Evolutionary conservation across 2,888 invertebrate species (phyloP).

Genomic region (Ramazzottius varieornatus): DNA sequence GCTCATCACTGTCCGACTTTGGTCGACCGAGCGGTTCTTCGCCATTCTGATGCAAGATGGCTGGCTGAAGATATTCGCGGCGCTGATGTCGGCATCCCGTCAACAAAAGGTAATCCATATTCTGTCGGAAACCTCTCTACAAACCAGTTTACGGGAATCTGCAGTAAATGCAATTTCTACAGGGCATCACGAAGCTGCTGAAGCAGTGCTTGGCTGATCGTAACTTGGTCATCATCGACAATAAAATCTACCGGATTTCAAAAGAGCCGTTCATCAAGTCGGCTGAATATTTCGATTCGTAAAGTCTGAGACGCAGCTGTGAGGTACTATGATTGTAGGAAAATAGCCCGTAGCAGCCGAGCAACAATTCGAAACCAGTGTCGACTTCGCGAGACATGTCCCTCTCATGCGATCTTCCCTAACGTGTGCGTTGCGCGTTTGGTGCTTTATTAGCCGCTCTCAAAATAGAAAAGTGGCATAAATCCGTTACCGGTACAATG

Average conservation of each 20-base stretch:
- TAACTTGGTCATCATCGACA: background rate
- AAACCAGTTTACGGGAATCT: background rate
- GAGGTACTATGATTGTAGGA: no score
- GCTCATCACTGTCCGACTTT: background rate
- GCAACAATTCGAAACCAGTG: no score
- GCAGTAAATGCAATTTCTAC: background rate
- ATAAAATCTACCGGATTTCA: background rate
- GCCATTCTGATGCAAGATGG: background rate
- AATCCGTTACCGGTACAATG: no score
- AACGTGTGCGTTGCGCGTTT: no score
- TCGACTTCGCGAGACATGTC: no score
- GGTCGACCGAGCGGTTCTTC: background rate
- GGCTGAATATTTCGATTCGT: background rate
- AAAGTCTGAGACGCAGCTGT: no score
- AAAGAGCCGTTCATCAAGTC: background rate
- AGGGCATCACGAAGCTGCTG: background rate
- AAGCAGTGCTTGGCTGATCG: background rate
- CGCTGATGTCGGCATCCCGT: background rate
- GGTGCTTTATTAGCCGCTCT: no score
- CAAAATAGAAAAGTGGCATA: no score
- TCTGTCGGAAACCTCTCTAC: background rate
- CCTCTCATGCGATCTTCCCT: no score
- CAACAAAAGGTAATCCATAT: no score
- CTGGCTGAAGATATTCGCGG: background rate
- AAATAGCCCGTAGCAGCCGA: no score